These are phyloP conservation scores for Arrhopalites spinosus DNA, from an alignment of 2,888 invertebrate genomes.

Conservation along the genomic window DNA sequence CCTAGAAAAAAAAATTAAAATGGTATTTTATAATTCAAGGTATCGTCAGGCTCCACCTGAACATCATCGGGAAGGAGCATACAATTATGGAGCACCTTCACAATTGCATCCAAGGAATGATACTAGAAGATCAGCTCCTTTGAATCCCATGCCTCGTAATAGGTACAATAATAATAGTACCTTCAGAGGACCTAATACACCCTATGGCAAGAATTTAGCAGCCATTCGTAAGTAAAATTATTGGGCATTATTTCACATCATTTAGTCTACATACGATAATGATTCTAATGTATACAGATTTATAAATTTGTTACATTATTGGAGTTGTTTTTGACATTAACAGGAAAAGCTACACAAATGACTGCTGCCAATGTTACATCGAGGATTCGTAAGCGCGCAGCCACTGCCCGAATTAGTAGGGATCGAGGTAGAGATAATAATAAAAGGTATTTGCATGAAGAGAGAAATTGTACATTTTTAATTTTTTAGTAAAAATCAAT, in stretches of 20 bases:
- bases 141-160: not conserved
- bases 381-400: conserved; percentile 42
- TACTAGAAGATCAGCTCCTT: not conserved
- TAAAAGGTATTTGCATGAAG: conserved; percentile 22
- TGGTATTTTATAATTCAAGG: conserved; percentile 32
- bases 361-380: conserved; percentile 45
- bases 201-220: conserved; percentile 15
- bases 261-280: too few relatives aligned
- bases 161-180: not conserved
- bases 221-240: too few relatives aligned
- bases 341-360: conserved; percentile 43
- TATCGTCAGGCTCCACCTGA: conserved; percentile 56
- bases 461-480: too few relatives aligned
- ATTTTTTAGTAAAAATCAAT: not conserved
- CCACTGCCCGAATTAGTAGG: conserved; percentile 24
- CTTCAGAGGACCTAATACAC: not conserved
- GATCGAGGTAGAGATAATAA: conserved; percentile 18
- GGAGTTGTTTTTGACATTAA: conserved; percentile 5
- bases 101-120: conserved; percentile 17
- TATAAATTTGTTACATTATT: not conserved
- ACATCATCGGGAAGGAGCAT: conserved; percentile 42
- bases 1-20: too few relatives aligned
- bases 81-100: conserved; percentile 14
- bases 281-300: too few relatives aligned
- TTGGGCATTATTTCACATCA: too few relatives aligned